Conservation (phyloP, 2,797 vertebrate species). For the Cyprinella venusta region DNA sequence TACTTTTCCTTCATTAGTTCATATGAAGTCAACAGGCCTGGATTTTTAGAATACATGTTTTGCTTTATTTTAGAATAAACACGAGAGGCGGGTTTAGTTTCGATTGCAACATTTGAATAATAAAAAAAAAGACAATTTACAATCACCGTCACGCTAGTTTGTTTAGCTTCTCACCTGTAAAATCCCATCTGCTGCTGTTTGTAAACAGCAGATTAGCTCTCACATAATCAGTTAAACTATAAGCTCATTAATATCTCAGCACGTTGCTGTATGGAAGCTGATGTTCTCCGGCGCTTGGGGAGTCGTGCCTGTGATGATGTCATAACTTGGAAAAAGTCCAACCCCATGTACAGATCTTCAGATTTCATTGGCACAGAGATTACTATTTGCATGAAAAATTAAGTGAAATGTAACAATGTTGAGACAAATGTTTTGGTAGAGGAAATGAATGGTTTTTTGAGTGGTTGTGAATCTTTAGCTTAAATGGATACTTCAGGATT, state of each 20-base stretch:
- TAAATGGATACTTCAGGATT: no score
- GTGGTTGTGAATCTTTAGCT: not conserved
- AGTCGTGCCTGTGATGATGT: conserved; percentile 24
- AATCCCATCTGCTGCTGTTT: conserved; percentile 52
- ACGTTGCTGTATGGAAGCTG: conserved; percentile 34
- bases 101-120: conserved; percentile 13
- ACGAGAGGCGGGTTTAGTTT: not conserved
- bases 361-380: not conserved
- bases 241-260: conserved; percentile 55
- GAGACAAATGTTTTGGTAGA: not conserved
- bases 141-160: conserved; percentile 28
- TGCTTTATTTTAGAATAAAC: not conserved
- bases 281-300: conserved; percentile 23
- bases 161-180: conserved; percentile 54
- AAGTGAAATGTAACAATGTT: not conserved
- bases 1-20: not conserved
- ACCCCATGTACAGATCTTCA: not conserved
- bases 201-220: conserved; percentile 55
- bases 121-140: conserved; percentile 16
- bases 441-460: not conserved
- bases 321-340: conserved; percentile 26
- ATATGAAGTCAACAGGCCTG: not conserved
- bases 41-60: not conserved
- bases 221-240: conserved; percentile 55
- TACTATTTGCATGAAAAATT: not conserved